Evolutionary conservation across 2,888 invertebrate species (phyloP).

Genomic region (Mesorhabditis sp.): DNA sequence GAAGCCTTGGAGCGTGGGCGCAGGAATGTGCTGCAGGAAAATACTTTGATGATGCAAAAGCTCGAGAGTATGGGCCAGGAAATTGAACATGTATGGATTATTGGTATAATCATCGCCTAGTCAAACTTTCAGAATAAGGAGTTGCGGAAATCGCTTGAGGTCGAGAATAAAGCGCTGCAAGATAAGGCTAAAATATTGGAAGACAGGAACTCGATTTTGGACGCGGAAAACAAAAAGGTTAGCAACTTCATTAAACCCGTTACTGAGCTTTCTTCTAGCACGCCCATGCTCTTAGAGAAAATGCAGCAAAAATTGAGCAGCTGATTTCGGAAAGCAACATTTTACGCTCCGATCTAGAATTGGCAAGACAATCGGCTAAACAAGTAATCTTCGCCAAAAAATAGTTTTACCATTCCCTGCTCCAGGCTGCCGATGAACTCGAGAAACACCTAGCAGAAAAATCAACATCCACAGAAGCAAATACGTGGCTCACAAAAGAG

Average conservation of each 20-base stretch:
- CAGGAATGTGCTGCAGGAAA: background rate
- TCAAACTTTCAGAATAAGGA: too few species aligned
- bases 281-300: too few species aligned
- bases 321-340: too few species aligned
- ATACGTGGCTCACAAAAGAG: background rate
- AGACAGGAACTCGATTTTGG: background rate
- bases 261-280: too few species aligned
- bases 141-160: background rate
- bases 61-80: background rate
- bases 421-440: background rate
- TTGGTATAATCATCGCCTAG: background rate
- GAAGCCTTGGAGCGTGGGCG: background rate
- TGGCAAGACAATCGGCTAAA: too few species aligned
- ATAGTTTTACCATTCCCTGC: background rate
- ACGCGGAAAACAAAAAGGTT: too few species aligned
- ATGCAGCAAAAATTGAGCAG: too few species aligned
- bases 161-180: background rate
- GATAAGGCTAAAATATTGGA: background rate
- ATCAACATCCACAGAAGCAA: background rate
- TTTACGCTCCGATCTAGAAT: too few species aligned
- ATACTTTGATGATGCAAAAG: background rate
- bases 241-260: too few species aligned
- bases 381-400: too few species aligned
- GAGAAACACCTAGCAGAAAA: background rate
- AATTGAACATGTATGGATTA: background rate